phyloP scores from a whole-genome alignment of 2,113 vertebrate species.

The Notarius lentiginosus region DNA sequence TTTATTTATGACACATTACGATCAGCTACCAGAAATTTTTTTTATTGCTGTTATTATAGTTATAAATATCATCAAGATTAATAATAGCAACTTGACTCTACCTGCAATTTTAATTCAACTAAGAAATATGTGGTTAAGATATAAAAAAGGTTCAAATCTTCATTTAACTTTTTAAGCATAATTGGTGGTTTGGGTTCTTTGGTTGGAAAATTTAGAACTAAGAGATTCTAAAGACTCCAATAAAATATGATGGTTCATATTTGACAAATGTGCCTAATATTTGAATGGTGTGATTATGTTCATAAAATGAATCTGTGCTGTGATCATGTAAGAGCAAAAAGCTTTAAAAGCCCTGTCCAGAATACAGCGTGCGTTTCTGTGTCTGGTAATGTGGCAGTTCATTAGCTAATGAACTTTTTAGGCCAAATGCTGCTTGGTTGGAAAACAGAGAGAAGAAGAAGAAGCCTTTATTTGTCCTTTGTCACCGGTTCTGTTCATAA shows the following conservation, averaged over 20 bases:
- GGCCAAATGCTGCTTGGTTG: slow-evolving; percentile 10
- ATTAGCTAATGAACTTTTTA: slow-evolving; percentile 39
- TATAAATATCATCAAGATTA: background rate
- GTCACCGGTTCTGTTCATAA: too few species aligned
- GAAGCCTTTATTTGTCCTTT: too few species aligned
- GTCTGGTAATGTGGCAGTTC: slow-evolving; percentile 9
- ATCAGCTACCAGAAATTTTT: background rate
- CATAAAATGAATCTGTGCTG: background rate
- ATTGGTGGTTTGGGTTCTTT: background rate
- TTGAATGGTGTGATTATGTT: background rate
- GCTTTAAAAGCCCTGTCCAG: background rate
- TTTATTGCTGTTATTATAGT: background rate
- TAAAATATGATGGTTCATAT: background rate
- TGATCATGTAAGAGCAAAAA: background rate
- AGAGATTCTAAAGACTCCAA: background rate
- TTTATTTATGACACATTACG: background rate
- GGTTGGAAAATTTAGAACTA: background rate
- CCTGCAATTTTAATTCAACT: background rate
- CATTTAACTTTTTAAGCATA: background rate
- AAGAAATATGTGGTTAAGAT: background rate
- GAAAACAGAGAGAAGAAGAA: background rate
- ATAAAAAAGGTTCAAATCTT: background rate
- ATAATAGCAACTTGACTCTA: background rate
- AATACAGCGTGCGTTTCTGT: background rate
- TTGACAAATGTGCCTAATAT: background rate